phyloP scores from a whole-genome alignment of 2,888 invertebrate genomes.

The Stenodema calcarata region DNA sequence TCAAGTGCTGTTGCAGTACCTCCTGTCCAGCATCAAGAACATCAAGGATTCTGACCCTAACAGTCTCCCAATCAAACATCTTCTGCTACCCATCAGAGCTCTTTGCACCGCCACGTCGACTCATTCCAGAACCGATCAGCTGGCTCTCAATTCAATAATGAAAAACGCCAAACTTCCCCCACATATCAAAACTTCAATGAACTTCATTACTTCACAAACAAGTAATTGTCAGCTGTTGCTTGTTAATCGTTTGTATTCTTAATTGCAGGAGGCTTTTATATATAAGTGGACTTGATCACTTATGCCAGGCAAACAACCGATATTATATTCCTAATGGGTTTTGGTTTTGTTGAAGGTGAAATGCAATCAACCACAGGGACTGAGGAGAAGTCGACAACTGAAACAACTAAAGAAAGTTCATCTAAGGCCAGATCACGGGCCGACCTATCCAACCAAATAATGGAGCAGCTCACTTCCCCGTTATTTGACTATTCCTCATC shows the following conservation, averaged over 20 bases:
- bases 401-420: conserved; percentile 39
- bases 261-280: too few relatives aligned
- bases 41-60: conserved; percentile 56
- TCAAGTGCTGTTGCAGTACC: conserved; percentile 71
- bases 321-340: not conserved
- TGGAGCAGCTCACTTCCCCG: conserved; percentile 76
- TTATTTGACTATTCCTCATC: conserved; percentile 64
- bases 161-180: conserved; percentile 75
- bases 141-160: conserved; percentile 76
- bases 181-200: conserved; percentile 62
- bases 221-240: not conserved
- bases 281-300: too few relatives aligned
- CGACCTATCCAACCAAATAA: conserved; percentile 74
- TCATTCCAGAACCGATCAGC: conserved; percentile 77
- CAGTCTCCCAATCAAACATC: conserved; percentile 64
- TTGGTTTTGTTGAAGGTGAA: not conserved
- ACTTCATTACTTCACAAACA: conserved; percentile 25
- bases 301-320: not conserved
- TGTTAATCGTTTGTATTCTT: too few relatives aligned
- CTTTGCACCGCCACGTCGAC: conserved; percentile 75
- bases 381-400: conserved; percentile 39
- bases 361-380: not conserved
- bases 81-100: conserved; percentile 72
- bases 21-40: conserved; percentile 64
- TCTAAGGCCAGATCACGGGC: conserved; percentile 66